Evolutionary conservation across 2,113 vertebrate species (phyloP).

Genomic region (Neodon shergylaensis): DNA sequence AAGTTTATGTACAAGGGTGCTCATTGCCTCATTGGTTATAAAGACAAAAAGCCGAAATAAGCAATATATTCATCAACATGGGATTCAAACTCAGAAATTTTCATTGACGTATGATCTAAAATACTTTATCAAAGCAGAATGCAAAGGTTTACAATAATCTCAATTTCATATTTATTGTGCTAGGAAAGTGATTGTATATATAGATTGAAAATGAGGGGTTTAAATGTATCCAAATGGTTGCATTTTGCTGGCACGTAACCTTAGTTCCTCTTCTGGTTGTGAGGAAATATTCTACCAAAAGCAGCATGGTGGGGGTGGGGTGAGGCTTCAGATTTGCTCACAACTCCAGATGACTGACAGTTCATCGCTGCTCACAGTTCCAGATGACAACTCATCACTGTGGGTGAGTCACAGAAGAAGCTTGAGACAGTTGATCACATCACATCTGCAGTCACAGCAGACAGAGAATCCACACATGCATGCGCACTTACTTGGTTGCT

Average conservation of each 20-base stretch:
- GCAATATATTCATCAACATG: neutral
- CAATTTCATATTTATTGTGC: neutral
- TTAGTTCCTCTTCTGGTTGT: neutral
- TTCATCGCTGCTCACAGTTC: neutral
- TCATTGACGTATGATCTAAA: constrained; percentile 25
- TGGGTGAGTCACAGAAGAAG: neutral
- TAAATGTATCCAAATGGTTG: neutral
- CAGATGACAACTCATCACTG: neutral
- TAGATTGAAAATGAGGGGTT: neutral
- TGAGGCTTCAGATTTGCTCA: neutral
- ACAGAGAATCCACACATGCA: neutral
- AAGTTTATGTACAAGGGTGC: neutral
- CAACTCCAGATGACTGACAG: neutral
- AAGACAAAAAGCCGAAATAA: neutral
- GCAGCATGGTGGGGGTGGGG: neutral
- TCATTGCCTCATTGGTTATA: constrained; percentile 2
- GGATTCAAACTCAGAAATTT: constrained; percentile 3
- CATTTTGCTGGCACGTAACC: neutral
- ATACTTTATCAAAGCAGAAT: constrained; percentile 24
- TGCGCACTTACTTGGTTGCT: neutral
- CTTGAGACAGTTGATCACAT: neutral
- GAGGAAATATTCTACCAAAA: neutral
- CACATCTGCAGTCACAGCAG: neutral
- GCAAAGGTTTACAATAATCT: neutral
- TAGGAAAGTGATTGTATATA: neutral